Percentiles rank a stretch among this genome's conserved stretches.
phyloP scores from a whole-genome alignment of 2,113 vertebrate genomes.

The Syrrhaptes paradoxus region DNA sequence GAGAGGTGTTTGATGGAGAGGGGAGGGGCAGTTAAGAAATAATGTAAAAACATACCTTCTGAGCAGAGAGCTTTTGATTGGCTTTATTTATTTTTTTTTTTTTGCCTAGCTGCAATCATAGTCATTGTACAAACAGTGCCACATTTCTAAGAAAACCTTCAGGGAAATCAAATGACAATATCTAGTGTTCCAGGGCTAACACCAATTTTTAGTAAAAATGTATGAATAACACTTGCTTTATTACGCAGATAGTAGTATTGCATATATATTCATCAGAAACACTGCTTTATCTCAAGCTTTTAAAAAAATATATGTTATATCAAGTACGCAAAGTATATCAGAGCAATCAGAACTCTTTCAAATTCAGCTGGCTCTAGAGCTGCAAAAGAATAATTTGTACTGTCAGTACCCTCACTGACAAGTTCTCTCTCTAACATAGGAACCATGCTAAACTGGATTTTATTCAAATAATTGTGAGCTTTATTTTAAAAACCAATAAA shows the following conservation, averaged over 20 bases:
- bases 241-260: neutral
- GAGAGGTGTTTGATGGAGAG: neutral
- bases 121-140: neutral
- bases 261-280: neutral
- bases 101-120: neutral
- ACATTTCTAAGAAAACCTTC: neutral
- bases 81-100: neutral
- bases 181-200: neutral
- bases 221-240: neutral
- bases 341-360: constrained; percentile 11
- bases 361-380: neutral
- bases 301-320: neutral
- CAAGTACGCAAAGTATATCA: neutral
- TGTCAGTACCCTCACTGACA: neutral
- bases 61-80: neutral
- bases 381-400: neutral
- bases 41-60: neutral
- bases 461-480: neutral
- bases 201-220: neutral
- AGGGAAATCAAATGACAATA: neutral
- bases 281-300: neutral
- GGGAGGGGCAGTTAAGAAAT: neutral
- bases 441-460: neutral
- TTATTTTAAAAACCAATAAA: neutral
- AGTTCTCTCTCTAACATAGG: neutral